A percentile compares a stretch with the other conserved stretches of the same genome.
Conservation (phyloP, 2,888 invertebrate genomes). For the Pomacea canaliculata region DNA sequence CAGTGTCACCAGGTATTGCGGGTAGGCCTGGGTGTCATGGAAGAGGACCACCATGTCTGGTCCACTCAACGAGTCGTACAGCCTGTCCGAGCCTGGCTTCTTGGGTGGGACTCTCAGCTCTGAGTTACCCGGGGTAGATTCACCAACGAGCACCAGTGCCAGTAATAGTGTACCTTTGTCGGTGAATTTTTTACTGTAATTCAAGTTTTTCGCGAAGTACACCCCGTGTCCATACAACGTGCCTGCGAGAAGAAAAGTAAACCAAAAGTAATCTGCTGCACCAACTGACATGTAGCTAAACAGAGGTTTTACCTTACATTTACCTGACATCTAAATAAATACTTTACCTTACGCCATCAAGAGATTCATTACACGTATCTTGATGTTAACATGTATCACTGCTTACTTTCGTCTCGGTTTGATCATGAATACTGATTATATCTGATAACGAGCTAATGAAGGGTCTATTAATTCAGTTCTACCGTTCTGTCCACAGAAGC, state of each 20-base stretch:
- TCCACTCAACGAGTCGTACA: slow-evolving; percentile 47
- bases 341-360: too few relatives aligned
- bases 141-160: slow-evolving; percentile 41
- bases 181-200: slow-evolving; percentile 28
- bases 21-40: slow-evolving; percentile 41
- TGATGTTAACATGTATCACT: too few relatives aligned
- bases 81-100: slow-evolving; percentile 19
- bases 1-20: slow-evolving; percentile 35
- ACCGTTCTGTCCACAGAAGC: slow-evolving; percentile 44
- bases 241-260: slow-evolving; percentile 21
- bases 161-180: slow-evolving; percentile 34
- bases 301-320: too few relatives aligned
- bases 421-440: too few relatives aligned
- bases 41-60: slow-evolving; percentile 42
- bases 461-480: too few relatives aligned
- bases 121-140: slow-evolving; percentile 34
- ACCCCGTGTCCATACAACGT: slow-evolving; percentile 50
- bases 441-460: too few relatives aligned
- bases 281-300: too few relatives aligned
- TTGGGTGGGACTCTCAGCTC: slow-evolving; percentile 39
- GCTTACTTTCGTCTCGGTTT: too few relatives aligned
- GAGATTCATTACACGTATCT: too few relatives aligned
- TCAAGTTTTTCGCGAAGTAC: slow-evolving; percentile 49
- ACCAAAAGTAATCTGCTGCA: too few relatives aligned
- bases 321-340: too few relatives aligned